A percentile compares a stretch with the other conserved stretches of the same genome.
phyloP scores from a whole-genome alignment of 2,888 invertebrate species.

The Eumerus sabulonum region DNA sequence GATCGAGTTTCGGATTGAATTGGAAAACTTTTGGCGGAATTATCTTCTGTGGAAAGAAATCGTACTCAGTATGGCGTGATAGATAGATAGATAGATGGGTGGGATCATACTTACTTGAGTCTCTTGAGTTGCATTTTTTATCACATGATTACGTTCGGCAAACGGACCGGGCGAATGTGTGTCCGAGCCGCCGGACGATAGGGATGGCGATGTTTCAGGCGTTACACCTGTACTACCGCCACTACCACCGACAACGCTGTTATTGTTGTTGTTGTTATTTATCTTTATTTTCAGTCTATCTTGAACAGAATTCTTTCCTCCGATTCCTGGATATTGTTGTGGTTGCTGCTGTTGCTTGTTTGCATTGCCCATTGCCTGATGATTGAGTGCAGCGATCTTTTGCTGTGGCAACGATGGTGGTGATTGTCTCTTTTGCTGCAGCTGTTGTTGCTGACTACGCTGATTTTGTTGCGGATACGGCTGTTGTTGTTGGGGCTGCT shows the following conservation, averaged over 20 bases:
- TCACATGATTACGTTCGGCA: constrained; percentile 60
- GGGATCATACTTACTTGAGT: constrained; percentile 49
- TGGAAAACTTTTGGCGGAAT: constrained; percentile 71
- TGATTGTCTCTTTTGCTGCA: constrained; percentile 25
- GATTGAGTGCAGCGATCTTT: constrained; percentile 3
- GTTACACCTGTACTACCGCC: constrained; percentile 66
- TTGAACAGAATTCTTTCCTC: constrained; percentile 69
- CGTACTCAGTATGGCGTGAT: too few species aligned
- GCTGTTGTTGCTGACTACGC: constrained; percentile 24
- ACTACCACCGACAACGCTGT: constrained; percentile 13
- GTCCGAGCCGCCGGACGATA: constrained; percentile 68
- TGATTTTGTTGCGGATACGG: constrained; percentile 24
- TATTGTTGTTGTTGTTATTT: constrained; percentile 64
- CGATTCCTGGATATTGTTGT: constrained; percentile 37
- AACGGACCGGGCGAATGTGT: constrained; percentile 62
- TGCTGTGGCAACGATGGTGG: constrained; percentile 24
- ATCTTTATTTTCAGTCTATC: constrained; percentile 70
- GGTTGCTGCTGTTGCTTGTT: constrained; percentile 29
- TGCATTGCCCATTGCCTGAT: background rate
- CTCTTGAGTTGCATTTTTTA: constrained; percentile 66
- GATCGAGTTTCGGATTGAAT: constrained; percentile 73
- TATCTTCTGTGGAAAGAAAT: constrained; percentile 55
- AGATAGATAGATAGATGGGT: too few species aligned
- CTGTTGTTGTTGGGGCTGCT: constrained; percentile 37
- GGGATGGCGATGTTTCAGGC: constrained; percentile 66